These are phyloP conservation scores for Oenanthe oenanthe DNA, from an alignment of 2,113 vertebrate species.

Conservation along the genomic window DNA sequence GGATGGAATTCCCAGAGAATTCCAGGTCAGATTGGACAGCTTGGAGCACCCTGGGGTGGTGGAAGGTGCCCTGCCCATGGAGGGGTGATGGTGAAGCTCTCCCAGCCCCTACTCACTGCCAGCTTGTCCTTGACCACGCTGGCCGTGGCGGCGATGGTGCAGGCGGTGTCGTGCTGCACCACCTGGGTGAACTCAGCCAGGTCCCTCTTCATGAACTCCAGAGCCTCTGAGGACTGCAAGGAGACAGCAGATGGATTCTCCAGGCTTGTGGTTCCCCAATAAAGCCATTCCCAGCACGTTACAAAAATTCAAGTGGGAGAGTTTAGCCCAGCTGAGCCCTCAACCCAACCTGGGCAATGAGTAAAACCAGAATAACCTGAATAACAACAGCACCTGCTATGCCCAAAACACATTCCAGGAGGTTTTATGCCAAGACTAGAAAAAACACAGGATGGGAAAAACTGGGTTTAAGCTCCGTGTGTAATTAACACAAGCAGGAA, in stretches of 20 bases:
- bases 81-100: not conserved
- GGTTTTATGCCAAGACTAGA: accelerated
- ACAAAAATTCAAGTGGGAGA: accelerated
- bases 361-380: not conserved
- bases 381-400: not conserved
- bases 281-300: accelerated
- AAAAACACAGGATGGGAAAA: not conserved
- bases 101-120: conserved; percentile 79
- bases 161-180: conserved; percentile 97
- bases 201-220: conserved; percentile 96
- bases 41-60: not conserved
- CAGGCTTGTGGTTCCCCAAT: accelerated
- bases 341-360: accelerated
- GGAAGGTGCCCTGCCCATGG: not conserved
- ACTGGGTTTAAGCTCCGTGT: accelerated
- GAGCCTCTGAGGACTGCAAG: conserved; percentile 90
- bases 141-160: conserved; percentile 94
- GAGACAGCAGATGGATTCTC: not conserved
- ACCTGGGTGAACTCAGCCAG: conserved; percentile 93
- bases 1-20: not conserved
- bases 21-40: accelerated
- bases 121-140: conserved; percentile 93
- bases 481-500: not conserved
- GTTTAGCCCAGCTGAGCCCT: not conserved
- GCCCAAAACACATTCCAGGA: accelerated